Evolutionary conservation across 2,797 vertebrate genomes (phyloP).

Genomic region (Phaenicophaeus curvirostris): DNA sequence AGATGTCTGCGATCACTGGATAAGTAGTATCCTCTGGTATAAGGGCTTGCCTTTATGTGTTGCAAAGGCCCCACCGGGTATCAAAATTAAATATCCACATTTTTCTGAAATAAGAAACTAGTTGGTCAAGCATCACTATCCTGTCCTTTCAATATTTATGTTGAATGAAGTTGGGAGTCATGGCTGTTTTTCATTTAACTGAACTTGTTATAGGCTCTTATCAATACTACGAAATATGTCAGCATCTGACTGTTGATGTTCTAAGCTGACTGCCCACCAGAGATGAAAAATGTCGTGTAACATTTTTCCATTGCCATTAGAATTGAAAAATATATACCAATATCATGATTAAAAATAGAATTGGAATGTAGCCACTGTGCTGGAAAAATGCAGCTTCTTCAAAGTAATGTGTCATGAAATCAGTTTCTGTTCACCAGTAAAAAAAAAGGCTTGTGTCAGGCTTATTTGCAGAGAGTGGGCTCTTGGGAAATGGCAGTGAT

Average conservation of each 20-base stretch:
- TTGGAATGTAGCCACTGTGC: neutral
- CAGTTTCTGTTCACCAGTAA: neutral
- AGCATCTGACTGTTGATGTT: neutral
- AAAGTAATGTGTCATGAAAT: fast-evolving
- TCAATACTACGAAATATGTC: neutral
- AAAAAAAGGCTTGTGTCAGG: neutral
- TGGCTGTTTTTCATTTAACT: neutral
- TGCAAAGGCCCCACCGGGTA: neutral
- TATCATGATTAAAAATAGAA: neutral
- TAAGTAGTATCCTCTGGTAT: neutral
- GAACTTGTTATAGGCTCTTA: neutral
- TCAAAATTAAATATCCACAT: neutral
- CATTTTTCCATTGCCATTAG: neutral
- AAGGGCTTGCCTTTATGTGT: neutral
- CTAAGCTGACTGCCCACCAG: neutral
- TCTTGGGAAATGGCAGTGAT: neutral
- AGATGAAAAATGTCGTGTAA: neutral
- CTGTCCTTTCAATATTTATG: neutral
- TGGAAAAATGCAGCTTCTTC: neutral
- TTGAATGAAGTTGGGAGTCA: neutral
- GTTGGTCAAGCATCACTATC: neutral
- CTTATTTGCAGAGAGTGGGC: neutral
- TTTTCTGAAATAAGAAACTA: neutral
- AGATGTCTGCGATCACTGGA: neutral
- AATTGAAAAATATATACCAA: neutral